A percentile compares a stretch with the other conserved stretches of the same genome.
Conservation (phyloP, 1,140 invertebrate species). For the Sitodiplosis mosellana region DNA sequence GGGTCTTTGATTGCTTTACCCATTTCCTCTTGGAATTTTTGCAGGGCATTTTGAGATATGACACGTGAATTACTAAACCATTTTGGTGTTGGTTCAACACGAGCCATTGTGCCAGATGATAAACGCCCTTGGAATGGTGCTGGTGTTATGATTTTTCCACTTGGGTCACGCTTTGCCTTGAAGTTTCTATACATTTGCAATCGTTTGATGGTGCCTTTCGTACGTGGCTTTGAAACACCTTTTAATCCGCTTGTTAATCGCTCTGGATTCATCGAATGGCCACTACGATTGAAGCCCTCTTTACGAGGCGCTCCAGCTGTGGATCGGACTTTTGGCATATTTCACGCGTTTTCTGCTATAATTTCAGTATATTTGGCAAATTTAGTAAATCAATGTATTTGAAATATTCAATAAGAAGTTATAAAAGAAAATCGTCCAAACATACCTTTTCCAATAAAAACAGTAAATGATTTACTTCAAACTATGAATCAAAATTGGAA, state of each 20-base stretch:
- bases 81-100: constrained; percentile 91
- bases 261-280: constrained; percentile 80
- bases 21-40: constrained; percentile 94
- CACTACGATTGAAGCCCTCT: constrained; percentile 56
- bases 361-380: too few relatives aligned
- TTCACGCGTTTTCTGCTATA: too few relatives aligned
- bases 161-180: constrained; percentile 80
- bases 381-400: too few relatives aligned
- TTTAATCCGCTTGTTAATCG: constrained; percentile 53
- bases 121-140: constrained; percentile 83
- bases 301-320: constrained; percentile 46
- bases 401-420: too few relatives aligned
- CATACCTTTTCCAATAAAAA: too few relatives aligned
- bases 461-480: too few relatives aligned
- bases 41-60: constrained; percentile 83
- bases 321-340: constrained; percentile 53
- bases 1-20: constrained; percentile 88
- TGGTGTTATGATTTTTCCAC: constrained; percentile 81
- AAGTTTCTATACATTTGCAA: constrained; percentile 96
- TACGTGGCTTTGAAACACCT: constrained; percentile 67
- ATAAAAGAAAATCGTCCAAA: too few relatives aligned
- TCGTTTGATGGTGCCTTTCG: constrained; percentile 86
- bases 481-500: too few relatives aligned
- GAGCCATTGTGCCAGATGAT: constrained; percentile 73
- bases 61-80: constrained; percentile 94